phyloP scores from a whole-genome alignment of 2,888 invertebrate species.

The Macrosiphum euphorbiae region DNA sequence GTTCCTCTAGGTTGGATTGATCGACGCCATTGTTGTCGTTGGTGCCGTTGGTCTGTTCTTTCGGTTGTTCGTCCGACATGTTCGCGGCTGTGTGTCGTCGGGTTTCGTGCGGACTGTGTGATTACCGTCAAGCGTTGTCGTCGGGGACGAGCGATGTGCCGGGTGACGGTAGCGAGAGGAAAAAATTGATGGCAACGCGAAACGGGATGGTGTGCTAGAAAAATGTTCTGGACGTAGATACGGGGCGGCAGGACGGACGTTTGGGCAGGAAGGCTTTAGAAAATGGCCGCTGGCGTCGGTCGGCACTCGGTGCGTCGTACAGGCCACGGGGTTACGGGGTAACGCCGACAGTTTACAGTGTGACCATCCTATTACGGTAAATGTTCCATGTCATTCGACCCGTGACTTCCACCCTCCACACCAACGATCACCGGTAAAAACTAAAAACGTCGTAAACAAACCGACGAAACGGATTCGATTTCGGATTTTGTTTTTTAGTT shows the following conservation, averaged over 20 bases:
- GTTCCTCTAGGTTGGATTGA: conserved; percentile 40
- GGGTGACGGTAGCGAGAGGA: background rate
- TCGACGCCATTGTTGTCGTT: conserved; percentile 63
- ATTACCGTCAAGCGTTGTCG: conserved; percentile 1
- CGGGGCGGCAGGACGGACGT: background rate
- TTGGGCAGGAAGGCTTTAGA: background rate
- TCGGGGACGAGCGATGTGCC: background rate
- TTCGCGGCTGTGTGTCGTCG: background rate
- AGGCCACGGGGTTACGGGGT: conserved; percentile 21
- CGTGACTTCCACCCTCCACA: background rate
- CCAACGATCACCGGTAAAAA: background rate
- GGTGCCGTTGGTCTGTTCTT: conserved; percentile 59
- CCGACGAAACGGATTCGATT: background rate
- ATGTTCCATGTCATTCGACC: conserved; percentile 19
- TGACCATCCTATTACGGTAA: conserved; percentile 28
- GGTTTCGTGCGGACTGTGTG: background rate
- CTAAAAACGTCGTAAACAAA: background rate
- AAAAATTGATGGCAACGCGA: background rate
- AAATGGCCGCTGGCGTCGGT: conserved; percentile 42
- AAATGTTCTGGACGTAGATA: background rate
- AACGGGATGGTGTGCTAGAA: background rate
- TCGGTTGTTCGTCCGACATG: conserved; percentile 59
- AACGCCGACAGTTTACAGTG: conserved; percentile 56
- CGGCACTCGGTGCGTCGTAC: background rate
- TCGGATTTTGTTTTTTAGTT: background rate